Percentiles rank a stretch among this genome's conserved stretches.
Evolutionary conservation across 2,888 invertebrate species (phyloP).

Genomic region (Anthrax anthrax): DNA sequence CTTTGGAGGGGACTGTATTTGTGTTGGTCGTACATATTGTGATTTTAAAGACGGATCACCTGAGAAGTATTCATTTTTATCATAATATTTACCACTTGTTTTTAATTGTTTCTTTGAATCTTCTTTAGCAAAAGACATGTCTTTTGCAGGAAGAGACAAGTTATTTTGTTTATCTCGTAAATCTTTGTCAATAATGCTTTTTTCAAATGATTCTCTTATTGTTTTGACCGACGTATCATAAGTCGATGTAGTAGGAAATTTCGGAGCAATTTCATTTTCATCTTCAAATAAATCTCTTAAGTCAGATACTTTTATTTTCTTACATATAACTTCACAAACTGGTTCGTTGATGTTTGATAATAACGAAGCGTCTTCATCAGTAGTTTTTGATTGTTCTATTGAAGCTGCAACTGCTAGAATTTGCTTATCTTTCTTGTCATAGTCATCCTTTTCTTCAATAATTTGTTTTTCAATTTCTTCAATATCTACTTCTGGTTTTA

Average conservation of each 20-base stretch:
- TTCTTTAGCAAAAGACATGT: slow-evolving; percentile 12
- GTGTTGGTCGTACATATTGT: too few relatives aligned
- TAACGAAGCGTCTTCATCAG: background rate
- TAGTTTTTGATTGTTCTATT: background rate
- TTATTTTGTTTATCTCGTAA: background rate
- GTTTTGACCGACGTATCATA: background rate
- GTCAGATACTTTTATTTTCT: slow-evolving; percentile 9
- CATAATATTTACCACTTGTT: too few relatives aligned
- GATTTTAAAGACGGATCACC: background rate
- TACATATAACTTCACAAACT: slow-evolving; percentile 12
- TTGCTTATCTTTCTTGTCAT: slow-evolving; percentile 4
- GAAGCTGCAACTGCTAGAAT: slow-evolving; percentile 1
- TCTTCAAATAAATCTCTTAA: slow-evolving; percentile 12
- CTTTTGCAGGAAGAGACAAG: slow-evolving; percentile 11
- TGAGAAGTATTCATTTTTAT: background rate
- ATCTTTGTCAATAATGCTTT: background rate
- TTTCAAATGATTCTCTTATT: background rate
- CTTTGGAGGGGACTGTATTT: background rate
- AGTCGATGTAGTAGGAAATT: background rate
- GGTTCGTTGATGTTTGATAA: slow-evolving; percentile 12
- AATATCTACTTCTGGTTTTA: slow-evolving; percentile 1
- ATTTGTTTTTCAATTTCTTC: slow-evolving; percentile 11
- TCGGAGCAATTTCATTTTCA: slow-evolving; percentile 11
- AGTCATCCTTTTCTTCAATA: slow-evolving; percentile 1
- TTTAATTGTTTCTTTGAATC: background rate